phyloP scores from a whole-genome alignment of 2,797 vertebrate species.

The Lepilemur septentrionalis region DNA sequence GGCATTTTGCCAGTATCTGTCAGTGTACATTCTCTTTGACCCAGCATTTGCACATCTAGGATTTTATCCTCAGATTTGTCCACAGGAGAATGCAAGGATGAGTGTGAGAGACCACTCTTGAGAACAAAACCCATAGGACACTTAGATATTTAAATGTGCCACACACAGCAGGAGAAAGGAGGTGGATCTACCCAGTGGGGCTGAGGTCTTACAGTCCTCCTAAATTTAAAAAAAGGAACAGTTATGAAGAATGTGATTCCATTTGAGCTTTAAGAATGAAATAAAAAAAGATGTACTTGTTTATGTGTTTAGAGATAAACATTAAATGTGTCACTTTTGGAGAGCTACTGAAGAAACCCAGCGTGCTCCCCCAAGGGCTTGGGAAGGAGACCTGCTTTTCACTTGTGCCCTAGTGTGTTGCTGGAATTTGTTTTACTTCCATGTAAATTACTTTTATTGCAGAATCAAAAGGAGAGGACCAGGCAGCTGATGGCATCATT shows the following conservation, averaged over 20 bases:
- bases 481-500: neutral
- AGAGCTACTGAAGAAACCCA: neutral
- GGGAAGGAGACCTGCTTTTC: neutral
- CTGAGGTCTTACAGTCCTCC: neutral
- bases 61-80: neutral
- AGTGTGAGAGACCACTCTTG: neutral
- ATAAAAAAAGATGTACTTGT: neutral
- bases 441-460: neutral
- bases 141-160: neutral
- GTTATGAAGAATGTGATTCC: neutral
- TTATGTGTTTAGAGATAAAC: neutral
- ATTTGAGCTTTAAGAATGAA: constrained; percentile 27
- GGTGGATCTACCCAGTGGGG: too few species aligned
- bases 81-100: neutral
- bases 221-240: neutral
- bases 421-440: neutral
- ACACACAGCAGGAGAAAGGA: neutral
- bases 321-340: neutral
- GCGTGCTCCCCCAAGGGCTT: neutral
- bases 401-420: neutral
- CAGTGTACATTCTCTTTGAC: neutral
- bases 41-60: neutral
- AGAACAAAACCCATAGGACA: neutral
- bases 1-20: neutral
- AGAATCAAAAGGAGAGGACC: neutral